Evolutionary conservation across 2,797 vertebrate genomes (phyloP), one percentile per base, ranked within the genome.

Genomic region (Rhinogobio ventralis): DNA sequence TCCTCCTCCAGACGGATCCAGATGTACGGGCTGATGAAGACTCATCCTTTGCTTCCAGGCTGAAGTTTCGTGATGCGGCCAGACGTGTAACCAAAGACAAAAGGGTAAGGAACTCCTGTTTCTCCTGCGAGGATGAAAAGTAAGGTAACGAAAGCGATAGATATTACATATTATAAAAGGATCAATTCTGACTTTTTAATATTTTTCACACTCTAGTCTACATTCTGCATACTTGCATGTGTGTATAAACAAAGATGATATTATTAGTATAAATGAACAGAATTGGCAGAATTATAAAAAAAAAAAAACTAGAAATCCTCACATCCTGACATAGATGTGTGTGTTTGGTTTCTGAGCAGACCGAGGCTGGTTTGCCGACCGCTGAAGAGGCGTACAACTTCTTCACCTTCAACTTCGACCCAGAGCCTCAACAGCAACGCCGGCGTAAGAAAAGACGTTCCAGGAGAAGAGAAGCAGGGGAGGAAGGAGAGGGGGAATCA

Each of bases 371-470:
- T 71, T 89, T 95, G 64, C 97, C 97, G 13, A 96, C 96, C 0
- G 88, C 94, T 14, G 96, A 99, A 85, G 97, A 98, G 87, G 95
- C 97, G 0, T 99, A 95, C 87, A 95, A 96, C 87, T 99, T 99
- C 91, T 99, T 99, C 88, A 99, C 97, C 0, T 96, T 96, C 66
- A 95, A 93, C 94, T 99, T 97, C 94, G 96, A 97, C 88, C 92
- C 96, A 0, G 95, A 96, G 28, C 94, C 94, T 78, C 89, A 95
- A 25, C 93, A 92, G n/a, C 23, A 15, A 17, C 84, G 85, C 7
- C 89, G 91, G 83, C 90, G 67, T 25, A 93, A 80, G 85, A 91
- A 51, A 66, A 87, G 45, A 67, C 78, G 81, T 10, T 86, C 81
- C 49, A 85, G 42, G 51, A 85, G 87, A 46, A 91, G 90, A 1